These are phyloP conservation scores for Thamnaconus septentrionalis DNA, from an alignment of 2,113 vertebrate species.

Conservation along the genomic window DNA sequence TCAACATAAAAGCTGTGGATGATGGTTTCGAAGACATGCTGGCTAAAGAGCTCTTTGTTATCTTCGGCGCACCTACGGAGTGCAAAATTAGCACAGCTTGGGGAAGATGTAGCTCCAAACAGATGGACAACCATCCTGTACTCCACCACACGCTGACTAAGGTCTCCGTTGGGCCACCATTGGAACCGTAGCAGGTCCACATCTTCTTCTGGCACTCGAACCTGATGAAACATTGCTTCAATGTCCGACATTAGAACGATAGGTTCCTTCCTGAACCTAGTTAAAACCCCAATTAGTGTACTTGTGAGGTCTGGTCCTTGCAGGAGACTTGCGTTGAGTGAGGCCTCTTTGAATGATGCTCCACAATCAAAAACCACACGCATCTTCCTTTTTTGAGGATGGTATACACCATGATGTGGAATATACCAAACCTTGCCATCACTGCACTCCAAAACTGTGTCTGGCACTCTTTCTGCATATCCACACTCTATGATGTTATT, in stretches of 20 bases:
- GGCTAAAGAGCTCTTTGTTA: background rate
- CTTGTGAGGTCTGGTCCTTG: background rate
- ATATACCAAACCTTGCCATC: background rate
- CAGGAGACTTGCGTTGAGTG: background rate
- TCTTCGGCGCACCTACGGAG: too few species aligned
- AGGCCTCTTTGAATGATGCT: background rate
- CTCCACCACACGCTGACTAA: background rate
- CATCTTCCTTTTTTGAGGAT: background rate
- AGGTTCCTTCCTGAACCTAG: background rate
- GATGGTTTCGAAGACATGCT: background rate
- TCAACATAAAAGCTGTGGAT: conserved; percentile 2
- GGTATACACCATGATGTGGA: background rate
- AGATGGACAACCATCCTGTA: background rate
- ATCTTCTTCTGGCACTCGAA: background rate
- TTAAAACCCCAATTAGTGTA: background rate
- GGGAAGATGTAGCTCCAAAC: background rate
- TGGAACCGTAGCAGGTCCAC: background rate
- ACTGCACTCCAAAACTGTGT: background rate
- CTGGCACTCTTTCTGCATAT: background rate
- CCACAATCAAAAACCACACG: background rate
- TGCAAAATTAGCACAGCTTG: background rate
- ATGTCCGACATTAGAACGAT: background rate
- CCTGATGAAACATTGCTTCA: background rate
- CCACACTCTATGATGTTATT: background rate
- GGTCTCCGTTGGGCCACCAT: background rate